Evolutionary conservation across 2,797 vertebrate genomes (phyloP), one percentile per base, ranked within the genome.

Genomic region (Sebastes umbrosus): DNA sequence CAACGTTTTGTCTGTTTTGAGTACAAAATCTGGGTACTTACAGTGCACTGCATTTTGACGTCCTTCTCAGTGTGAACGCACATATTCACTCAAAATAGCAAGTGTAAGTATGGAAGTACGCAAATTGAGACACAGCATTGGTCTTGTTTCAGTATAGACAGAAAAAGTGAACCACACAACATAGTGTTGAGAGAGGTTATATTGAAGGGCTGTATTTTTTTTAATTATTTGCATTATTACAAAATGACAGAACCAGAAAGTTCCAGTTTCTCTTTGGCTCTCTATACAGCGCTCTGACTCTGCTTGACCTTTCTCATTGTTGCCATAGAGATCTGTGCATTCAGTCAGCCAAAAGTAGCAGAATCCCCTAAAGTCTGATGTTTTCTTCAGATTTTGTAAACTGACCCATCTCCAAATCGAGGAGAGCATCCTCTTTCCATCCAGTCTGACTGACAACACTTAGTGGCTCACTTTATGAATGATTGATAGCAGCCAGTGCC

Each of bases 401-500:
- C 46, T 64, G 50, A 87, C 24, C 68, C 65, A 14, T 58, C 69
- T 46, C 55, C n/a, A 73, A 77, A 79, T n/a, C 46, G 60, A 83
- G 43, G 3, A 65, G 52, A 75, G 66, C 36, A 8, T 13, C 55
- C 63, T 82, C 31, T 46, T 83, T 73, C 65, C 70, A 58, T 62
- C n/a, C 68, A 69, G 43, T 57, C 72, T 16, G 36, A 79, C 80
- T 64, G 74, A 77, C 78, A 88, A 82, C 55, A 80, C 74, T 87
- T 77, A 84, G 79, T 58, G 76, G 46, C 63, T 68, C 68, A 69
- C 69, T 84, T 73, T 85, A 89, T 90, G 77, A 90, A 90, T 89
- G 81, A 88, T 89, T 92, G 77, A 92, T 89, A 52, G 73, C 77
- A 39, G 73, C 18, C 69, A 83, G 63, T 14, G 5, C 20, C 14